Evolutionary conservation across 2,888 invertebrate species (phyloP).

Genomic region (Drosophila birchii): DNA sequence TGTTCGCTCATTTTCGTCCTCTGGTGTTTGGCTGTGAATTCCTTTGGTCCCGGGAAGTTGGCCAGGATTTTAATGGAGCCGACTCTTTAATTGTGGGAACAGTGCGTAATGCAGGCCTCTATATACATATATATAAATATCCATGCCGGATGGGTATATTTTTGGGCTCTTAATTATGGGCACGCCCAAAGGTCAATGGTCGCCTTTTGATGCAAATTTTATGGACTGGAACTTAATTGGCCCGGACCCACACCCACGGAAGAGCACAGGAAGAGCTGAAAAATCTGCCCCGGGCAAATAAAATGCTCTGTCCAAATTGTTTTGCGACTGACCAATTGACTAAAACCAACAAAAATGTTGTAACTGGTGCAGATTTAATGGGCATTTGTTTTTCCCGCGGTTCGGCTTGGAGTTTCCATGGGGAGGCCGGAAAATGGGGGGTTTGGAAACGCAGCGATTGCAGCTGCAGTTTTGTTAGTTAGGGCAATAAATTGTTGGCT

Average conservation of each 20-base stretch:
- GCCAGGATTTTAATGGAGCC: constrained; percentile 48
- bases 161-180: constrained; percentile 49
- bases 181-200: constrained; percentile 57
- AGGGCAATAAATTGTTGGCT: constrained; percentile 63
- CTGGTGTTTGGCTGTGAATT: constrained; percentile 74
- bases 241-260: constrained; percentile 25
- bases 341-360: constrained; percentile 49
- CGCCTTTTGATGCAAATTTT: constrained; percentile 63
- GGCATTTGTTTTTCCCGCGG: constrained; percentile 60
- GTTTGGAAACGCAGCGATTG: constrained; percentile 37
- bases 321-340: constrained; percentile 71
- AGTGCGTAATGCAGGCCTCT: constrained; percentile 26
- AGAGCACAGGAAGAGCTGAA: constrained; percentile 20
- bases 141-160: constrained; percentile 37
- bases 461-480: constrained; percentile 61
- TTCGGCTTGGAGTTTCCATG: constrained; percentile 11
- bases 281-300: constrained; percentile 49
- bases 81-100: constrained; percentile 31
- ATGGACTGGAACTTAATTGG: constrained; percentile 74
- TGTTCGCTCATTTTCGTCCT: constrained; percentile 71
- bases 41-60: constrained; percentile 52
- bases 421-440: constrained; percentile 4
- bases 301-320: constrained; percentile 69
- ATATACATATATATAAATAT: neutral
- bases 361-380: constrained; percentile 58